Evolutionary conservation across 1,140 invertebrate species (phyloP).

Genomic region (Babylonia areolata): DNA sequence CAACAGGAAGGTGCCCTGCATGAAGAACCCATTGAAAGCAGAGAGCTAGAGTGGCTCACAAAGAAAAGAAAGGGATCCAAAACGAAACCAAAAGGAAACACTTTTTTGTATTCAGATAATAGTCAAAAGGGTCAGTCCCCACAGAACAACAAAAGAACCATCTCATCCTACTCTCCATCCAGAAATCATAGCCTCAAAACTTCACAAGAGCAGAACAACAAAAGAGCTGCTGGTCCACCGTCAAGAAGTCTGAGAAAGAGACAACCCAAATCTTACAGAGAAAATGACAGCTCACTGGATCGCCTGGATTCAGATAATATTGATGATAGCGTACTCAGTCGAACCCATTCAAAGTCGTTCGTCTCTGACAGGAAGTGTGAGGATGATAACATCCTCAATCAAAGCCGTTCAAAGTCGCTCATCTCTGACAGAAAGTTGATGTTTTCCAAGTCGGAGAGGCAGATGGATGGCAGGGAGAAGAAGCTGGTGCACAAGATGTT

Average conservation of each 20-base stretch:
- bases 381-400: background rate
- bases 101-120: background rate
- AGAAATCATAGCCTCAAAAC: background rate
- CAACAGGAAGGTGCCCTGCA: no score
- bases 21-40: no score
- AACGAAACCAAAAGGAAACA: background rate
- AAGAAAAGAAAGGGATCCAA: background rate
- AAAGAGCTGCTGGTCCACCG: background rate
- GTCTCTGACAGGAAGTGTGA: background rate
- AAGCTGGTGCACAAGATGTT: slow-evolving; percentile 16
- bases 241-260: slow-evolving; percentile 20
- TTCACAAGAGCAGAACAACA: background rate
- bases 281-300: background rate
- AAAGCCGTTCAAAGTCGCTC: background rate
- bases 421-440: background rate
- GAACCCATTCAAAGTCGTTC: background rate
- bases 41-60: no score
- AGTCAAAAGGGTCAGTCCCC: no score
- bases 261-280: slow-evolving; percentile 30
- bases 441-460: slow-evolving; percentile 15
- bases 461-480: background rate
- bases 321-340: background rate
- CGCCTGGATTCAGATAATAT: background rate
- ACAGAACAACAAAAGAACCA: no score
- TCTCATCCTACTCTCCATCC: background rate